Conservation (phyloP, 1,140 invertebrate genomes). For the Pissodes strobi region DNA sequence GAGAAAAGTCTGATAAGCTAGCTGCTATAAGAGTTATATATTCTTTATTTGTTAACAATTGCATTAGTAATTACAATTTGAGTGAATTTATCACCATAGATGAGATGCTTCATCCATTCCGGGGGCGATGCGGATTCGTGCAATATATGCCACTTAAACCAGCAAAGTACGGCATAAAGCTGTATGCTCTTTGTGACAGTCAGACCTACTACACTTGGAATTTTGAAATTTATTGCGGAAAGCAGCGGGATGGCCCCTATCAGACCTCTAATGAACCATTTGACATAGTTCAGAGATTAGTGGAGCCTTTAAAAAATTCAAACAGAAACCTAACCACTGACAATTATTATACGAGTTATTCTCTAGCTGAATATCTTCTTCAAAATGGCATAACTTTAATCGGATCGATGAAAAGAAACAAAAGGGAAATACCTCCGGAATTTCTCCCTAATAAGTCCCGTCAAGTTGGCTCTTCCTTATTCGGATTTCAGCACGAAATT, state of each 20-base stretch:
- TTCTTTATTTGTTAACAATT: slow-evolving; percentile 8
- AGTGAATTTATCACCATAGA: slow-evolving; percentile 52
- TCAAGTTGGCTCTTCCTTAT: slow-evolving; percentile 36
- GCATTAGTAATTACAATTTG: slow-evolving; percentile 37
- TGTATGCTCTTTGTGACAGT: slow-evolving; percentile 37
- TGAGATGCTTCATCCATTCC: slow-evolving; percentile 53
- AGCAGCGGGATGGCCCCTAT: slow-evolving; percentile 44
- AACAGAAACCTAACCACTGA: slow-evolving; percentile 48
- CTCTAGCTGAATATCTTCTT: slow-evolving; percentile 42
- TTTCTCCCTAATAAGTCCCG: slow-evolving; percentile 45
- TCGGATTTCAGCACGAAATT: slow-evolving; percentile 44
- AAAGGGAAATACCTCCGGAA: slow-evolving; percentile 48
- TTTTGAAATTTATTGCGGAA: slow-evolving; percentile 52
- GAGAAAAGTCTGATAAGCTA: neutral
- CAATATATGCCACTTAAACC: slow-evolving; percentile 59
- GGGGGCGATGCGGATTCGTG: slow-evolving; percentile 53
- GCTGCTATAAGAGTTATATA: slow-evolving; percentile 21
- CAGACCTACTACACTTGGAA: slow-evolving; percentile 24
- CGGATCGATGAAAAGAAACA: slow-evolving; percentile 50
- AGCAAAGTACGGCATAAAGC: slow-evolving; percentile 55
- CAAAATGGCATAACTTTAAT: slow-evolving; percentile 47
- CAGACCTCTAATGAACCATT: slow-evolving; percentile 28
- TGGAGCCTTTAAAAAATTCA: slow-evolving; percentile 38
- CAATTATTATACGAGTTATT: slow-evolving; percentile 47
- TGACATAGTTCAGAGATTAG: slow-evolving; percentile 43